Evolutionary conservation across 1,140 invertebrate genomes (phyloP).

Genomic region (Andrena cerasifolii): DNA sequence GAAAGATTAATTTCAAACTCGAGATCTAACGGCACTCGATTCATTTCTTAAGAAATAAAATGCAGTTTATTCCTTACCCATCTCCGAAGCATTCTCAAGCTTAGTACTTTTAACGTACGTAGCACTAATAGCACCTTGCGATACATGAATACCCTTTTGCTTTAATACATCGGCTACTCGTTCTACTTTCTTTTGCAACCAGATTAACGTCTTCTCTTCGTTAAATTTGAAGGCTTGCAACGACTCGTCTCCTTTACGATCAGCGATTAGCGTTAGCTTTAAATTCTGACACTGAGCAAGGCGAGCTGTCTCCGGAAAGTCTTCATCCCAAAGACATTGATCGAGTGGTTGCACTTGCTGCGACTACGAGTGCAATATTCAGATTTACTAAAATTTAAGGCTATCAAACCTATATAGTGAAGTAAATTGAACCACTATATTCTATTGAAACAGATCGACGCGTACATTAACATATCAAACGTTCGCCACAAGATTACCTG

Average conservation of each 20-base stretch:
- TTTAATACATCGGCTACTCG: conserved; percentile 85
- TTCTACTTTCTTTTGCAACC: conserved; percentile 87
- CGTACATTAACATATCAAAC: neutral
- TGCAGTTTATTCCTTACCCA: conserved; percentile 64
- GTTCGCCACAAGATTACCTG: conserved; percentile 72
- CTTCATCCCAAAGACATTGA: conserved; percentile 85
- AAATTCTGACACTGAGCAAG: conserved; percentile 83
- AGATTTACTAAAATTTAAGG: neutral
- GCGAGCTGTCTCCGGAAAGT: conserved; percentile 84
- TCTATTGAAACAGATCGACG: neutral
- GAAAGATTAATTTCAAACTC: neutral
- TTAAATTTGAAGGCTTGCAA: conserved; percentile 90
- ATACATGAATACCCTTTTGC: conserved; percentile 87
- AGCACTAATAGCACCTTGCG: conserved; percentile 86
- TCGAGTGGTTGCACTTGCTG: conserved; percentile 87
- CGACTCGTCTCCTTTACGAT: conserved; percentile 87
- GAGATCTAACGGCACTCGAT: too few relatives aligned
- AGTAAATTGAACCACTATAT: neutral
- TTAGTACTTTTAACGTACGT: conserved; percentile 87
- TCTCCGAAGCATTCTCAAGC: conserved; percentile 80
- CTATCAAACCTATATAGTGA: neutral
- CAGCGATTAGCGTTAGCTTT: conserved; percentile 83
- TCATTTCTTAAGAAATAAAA: neutral
- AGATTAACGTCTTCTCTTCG: conserved; percentile 88
- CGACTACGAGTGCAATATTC: conserved; percentile 62